phyloP scores from a whole-genome alignment of 2,888 invertebrate species.

The Agriotes lineatus region DNA sequence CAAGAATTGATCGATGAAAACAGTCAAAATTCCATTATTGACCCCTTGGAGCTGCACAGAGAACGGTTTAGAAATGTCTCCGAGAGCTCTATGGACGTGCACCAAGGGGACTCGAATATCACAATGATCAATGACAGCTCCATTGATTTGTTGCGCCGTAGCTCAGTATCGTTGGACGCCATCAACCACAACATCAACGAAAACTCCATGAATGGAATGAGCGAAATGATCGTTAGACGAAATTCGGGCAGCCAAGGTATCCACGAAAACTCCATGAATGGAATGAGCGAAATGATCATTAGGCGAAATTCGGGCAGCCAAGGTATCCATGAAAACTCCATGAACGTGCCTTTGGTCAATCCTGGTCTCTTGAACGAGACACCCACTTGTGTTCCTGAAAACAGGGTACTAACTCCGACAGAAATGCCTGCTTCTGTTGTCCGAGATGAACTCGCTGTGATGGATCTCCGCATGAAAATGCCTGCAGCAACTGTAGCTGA shows the following conservation, averaged over 20 bases:
- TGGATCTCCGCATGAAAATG: conserved; percentile 79
- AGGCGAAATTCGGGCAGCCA: no score
- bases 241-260: conserved; percentile 47
- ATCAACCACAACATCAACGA: conserved; percentile 56
- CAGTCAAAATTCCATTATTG: conserved; percentile 74
- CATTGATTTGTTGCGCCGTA: conserved; percentile 66
- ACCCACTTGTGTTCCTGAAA: background rate
- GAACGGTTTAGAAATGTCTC: conserved; percentile 63
- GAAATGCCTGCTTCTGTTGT: conserved; percentile 28
- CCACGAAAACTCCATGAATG: conserved; percentile 21
- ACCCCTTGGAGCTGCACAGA: conserved; percentile 57
- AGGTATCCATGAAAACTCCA: conserved; percentile 63
- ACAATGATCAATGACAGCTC: conserved; percentile 68
- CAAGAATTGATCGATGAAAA: conserved; percentile 80
- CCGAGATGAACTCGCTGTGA: conserved; percentile 70
- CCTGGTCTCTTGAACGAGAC: conserved; percentile 5
- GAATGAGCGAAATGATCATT: no score
- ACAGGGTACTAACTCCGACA: conserved; percentile 4
- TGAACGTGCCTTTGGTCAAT: conserved; percentile 49
- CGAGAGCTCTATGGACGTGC: conserved; percentile 66
- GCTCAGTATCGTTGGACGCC: conserved; percentile 41
- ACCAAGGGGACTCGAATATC: conserved; percentile 64
- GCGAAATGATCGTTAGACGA: conserved; percentile 58
- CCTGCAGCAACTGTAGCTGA: conserved; percentile 67
- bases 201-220: conserved; percentile 60